Evolutionary conservation across 2,797 vertebrate genomes (phyloP), one percentile per base, ranked within the genome.

Genomic region (Aeoliscus strigatus): DNA sequence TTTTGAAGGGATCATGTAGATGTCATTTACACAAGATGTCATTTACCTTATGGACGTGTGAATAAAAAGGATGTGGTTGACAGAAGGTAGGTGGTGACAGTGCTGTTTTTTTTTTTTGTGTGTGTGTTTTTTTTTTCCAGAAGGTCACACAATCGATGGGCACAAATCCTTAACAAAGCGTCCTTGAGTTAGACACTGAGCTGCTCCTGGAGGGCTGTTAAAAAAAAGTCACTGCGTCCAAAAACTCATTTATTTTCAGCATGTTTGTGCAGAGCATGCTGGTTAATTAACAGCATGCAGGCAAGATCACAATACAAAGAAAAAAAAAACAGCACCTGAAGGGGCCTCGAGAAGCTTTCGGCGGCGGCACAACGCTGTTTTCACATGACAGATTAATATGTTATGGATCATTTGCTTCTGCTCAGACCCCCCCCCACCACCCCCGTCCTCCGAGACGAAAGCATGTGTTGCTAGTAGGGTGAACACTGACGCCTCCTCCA

Each of bases 371-470:
- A 81, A 86, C 52, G 70, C 68, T 51, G 48, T 85, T 88, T 90
- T 88, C 84, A 90, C 90, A 88, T 88, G 87, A 90, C 90, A 92
- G 72, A 83, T 82, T 90, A 90, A 91, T 90, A 90, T 83, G 88
- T 92, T 91, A 91, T 86, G 89, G 91, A 93, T 93, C 89, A 92
- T 92, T 93, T 91, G 85, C 82, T 77, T 75, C 56, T 55, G 56
- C 56, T 65, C 44, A 67, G 60, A 48, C 57, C 60, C 51, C 36
- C 18, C 27, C 14, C 32, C 14, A 23, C 4, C 32, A 6, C 24
- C 8, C 34, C 21, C 4, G 1, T 33, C 25, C 67, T 53, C 52
- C 51, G 84, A 90, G 82, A 85, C 14, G 16, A 32, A 58, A 52
- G 60, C 88, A 80, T 79, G 83, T 80, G 85, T 73, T 67, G 74